Evolutionary conservation across 2,113 vertebrate species (phyloP), one percentile per base, ranked within the genome.

Genomic region (Periophthalmodon schlosseri): DNA sequence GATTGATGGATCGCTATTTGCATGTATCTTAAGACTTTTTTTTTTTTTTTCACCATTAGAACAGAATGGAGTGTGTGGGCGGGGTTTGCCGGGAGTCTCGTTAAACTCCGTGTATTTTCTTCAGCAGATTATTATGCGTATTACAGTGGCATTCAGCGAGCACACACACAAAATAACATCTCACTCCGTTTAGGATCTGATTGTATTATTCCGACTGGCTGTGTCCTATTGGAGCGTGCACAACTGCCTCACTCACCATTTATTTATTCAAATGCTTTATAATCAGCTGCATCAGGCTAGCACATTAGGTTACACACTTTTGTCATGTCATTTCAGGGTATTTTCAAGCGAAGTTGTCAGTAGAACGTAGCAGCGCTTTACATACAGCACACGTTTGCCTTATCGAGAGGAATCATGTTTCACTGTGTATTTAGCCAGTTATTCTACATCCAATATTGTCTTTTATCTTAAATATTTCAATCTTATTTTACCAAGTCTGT

Each of bases 1-100:
- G 91, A 94, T 93, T 93, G 93, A 94, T 93, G 92, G 91, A 91
- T 91, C 74, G 89, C 87, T 93, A 93, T 94, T 94, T 93, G 92
- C 93, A 93, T 93, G 90, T 88, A 88, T 93, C 88, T 93, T 91
- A 91, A 93, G 90, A 88, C 86, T 88, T 87, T 7, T 39, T 39
- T 39, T 39, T 39, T 79, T 84, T 39, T 79, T 84, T 79, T 78
- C 67, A 68, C 64, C 73, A 60, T 84, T 74, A 79, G 83, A 88
- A 88, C 85, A 91, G 76, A 86, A 90, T 77, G 77, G 75, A 77
- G 78, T 69, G 78, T 81, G 78, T 83, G 65, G 66, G 79, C 76
- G 80, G 69, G 61, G 70, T 54, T 76, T 6, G 58, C 20, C 11
- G 58, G 6, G 68, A 1, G 50, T 60, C 83, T 85, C 82, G 88